phyloP scores from a whole-genome alignment of 1,140 invertebrate genomes.

The Lasioglossum albipes region DNA sequence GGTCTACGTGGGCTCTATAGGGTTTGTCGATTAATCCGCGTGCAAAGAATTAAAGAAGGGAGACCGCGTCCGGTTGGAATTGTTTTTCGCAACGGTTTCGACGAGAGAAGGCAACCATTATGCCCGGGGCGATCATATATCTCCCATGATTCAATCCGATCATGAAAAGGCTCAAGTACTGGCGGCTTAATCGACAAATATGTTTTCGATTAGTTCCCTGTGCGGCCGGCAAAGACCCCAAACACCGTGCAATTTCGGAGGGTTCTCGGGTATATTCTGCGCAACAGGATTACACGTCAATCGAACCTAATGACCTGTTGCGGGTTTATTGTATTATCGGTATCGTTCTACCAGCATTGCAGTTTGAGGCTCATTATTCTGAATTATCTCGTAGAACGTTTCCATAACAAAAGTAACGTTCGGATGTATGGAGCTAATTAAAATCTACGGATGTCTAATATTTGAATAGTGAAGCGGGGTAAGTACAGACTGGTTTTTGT shows the following conservation, averaged over 20 bases:
- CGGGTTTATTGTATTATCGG: slow-evolving; percentile 46
- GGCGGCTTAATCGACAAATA: slow-evolving; percentile 46
- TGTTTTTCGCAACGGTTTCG: slow-evolving; percentile 16
- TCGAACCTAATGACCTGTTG: slow-evolving; percentile 55
- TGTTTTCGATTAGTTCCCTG: slow-evolving; percentile 48
- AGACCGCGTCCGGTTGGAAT: not conserved
- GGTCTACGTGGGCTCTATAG: not conserved
- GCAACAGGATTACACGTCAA: slow-evolving; percentile 46
- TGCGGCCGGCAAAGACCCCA: slow-evolving; percentile 28
- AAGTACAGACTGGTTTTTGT: no score
- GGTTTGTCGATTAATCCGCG: not conserved
- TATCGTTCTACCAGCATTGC: slow-evolving; percentile 24
- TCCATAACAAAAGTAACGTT: not conserved
- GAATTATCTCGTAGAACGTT: slow-evolving; percentile 12
- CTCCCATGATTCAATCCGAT: slow-evolving; percentile 37
- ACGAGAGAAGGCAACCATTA: slow-evolving; percentile 6
- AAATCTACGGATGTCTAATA: not conserved
- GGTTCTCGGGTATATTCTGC: slow-evolving; percentile 35
- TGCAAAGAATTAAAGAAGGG: not conserved
- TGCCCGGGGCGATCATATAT: slow-evolving; percentile 2
- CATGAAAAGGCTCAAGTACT: slow-evolving; percentile 39
- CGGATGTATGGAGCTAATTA: not conserved
- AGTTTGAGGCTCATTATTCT: slow-evolving; percentile 12
- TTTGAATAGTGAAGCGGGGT: no score
- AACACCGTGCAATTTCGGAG: slow-evolving; percentile 43